Evolutionary conservation across 2,113 vertebrate species (phyloP).

Genomic region (Ammospiza caudacuta): DNA sequence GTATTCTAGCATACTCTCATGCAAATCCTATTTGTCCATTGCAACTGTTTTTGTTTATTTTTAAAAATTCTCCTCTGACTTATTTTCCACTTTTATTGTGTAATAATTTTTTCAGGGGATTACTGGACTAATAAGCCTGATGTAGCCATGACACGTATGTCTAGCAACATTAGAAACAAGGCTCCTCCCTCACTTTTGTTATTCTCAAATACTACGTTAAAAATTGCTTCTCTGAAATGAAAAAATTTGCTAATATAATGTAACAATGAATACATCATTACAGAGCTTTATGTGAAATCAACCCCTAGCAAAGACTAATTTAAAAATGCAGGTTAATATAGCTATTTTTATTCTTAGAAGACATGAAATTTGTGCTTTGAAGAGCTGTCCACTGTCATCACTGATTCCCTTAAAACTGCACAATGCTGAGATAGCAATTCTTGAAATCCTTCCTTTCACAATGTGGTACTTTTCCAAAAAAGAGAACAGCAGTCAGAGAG

Average conservation of each 20-base stretch:
- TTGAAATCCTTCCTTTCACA: not conserved
- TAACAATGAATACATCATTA: not conserved
- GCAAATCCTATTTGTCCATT: slow-evolving; percentile 1
- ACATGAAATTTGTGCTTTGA: not conserved
- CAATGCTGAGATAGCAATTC: not conserved
- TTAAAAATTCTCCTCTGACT: not conserved
- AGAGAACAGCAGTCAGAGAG: not conserved
- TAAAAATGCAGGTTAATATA: not conserved
- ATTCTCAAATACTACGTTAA: not conserved
- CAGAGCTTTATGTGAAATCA: not conserved
- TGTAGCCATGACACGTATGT: not conserved
- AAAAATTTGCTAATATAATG: not conserved
- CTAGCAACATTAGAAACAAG: not conserved
- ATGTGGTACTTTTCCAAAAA: not conserved
- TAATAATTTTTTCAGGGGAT: slow-evolving; percentile 1
- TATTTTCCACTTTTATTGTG: not conserved
- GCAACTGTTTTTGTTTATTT: not conserved
- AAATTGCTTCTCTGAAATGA: not conserved
- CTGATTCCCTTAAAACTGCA: not conserved
- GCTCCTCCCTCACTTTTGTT: not conserved
- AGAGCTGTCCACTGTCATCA: not conserved
- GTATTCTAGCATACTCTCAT: not conserved
- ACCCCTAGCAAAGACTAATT: not conserved
- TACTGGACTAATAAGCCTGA: not conserved
- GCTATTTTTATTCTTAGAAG: not conserved